Percentiles rank a stretch among this genome's conserved stretches.
phyloP scores from a whole-genome alignment of 2,113 vertebrate species.

The Pituophis catenifer region DNA sequence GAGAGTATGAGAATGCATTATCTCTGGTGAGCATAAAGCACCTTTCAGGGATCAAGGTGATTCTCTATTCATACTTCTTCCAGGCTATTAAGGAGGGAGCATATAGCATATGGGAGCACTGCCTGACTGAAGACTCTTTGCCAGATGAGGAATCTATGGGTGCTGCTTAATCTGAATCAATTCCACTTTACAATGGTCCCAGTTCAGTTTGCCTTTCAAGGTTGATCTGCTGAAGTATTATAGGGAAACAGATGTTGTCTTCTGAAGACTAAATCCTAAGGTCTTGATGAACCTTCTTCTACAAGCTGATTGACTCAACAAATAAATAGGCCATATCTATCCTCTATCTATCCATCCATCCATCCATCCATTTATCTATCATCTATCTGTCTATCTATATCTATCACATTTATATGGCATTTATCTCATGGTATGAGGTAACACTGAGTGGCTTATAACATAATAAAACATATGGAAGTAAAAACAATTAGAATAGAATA shows the following conservation, averaged over 20 bases:
- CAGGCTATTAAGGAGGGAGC: neutral
- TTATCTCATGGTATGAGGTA: no score
- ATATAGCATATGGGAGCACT: neutral
- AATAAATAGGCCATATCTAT: neutral
- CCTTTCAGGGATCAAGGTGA: neutral
- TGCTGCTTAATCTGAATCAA: neutral
- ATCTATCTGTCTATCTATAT: no score
- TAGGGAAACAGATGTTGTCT: neutral
- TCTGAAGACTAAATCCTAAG: neutral
- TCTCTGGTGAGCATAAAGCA: neutral
- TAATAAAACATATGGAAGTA: no score
- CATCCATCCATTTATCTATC: no score
- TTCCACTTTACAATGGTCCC: neutral
- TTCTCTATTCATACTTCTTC: neutral
- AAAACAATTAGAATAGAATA: no score
- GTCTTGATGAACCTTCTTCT: neutral
- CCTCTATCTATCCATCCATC: no score
- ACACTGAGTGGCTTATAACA: no score
- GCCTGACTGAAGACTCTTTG: neutral
- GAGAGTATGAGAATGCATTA: neutral
- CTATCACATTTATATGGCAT: no score
- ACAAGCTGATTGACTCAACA: neutral
- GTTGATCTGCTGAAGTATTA: neutral
- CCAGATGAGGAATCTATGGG: neutral
- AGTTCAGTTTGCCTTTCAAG: neutral